phyloP scores from a whole-genome alignment of 2,888 invertebrate genomes.

The Polietes domitor region DNA sequence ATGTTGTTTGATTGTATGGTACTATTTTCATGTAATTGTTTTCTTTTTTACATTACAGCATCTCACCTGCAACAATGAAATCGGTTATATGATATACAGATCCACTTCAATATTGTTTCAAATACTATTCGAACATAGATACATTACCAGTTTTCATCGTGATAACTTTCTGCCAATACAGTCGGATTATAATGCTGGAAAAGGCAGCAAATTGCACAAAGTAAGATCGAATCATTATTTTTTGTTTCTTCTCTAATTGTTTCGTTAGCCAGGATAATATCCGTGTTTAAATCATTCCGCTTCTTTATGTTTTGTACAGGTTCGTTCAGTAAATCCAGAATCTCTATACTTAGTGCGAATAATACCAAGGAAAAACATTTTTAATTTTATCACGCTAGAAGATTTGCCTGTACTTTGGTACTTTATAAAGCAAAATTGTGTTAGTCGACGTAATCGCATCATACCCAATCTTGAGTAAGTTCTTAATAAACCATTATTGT shows the following conservation, averaged over 20 bases:
- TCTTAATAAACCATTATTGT: constrained; percentile 4
- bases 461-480: constrained; percentile 89
- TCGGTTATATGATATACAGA: constrained; percentile 83
- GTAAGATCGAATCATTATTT: constrained; percentile 64
- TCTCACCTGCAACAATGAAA: constrained; percentile 83
- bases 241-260: background rate
- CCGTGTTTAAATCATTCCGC: background rate
- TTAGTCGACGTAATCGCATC: constrained; percentile 83
- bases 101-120: constrained; percentile 85
- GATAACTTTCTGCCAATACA: constrained; percentile 87
- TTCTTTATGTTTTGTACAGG: constrained; percentile 65
- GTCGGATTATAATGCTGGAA: constrained; percentile 72
- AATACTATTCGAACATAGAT: constrained; percentile 85
- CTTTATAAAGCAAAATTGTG: constrained; percentile 86
- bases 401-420: constrained; percentile 86
- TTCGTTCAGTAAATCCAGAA: constrained; percentile 81
- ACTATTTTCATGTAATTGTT: background rate
- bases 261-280: background rate
- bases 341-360: constrained; percentile 85
- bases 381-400: constrained; percentile 81
- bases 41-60: constrained; percentile 79
- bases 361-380: constrained; percentile 83
- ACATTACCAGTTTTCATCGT: constrained; percentile 84
- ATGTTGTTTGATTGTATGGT: constrained; percentile 70
- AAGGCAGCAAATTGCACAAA: constrained; percentile 73